These are phyloP conservation scores for Crematogaster levior DNA, from an alignment of 2,888 invertebrate genomes.

Conservation along the genomic window DNA sequence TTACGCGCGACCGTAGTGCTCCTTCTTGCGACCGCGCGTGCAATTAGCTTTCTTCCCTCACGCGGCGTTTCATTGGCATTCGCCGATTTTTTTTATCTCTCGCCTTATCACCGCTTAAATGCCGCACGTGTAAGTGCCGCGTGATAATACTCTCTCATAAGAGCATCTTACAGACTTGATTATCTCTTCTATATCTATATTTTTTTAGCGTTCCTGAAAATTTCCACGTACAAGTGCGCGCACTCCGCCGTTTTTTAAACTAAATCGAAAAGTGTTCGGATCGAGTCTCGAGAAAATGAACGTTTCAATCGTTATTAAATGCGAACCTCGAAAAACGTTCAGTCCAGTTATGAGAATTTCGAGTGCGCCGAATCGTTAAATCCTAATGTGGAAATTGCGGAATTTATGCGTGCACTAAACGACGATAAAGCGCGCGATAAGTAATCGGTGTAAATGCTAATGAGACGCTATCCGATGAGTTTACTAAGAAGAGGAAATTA, in stretches of 20 bases:
- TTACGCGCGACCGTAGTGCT: not conserved
- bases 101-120: constrained; percentile 36
- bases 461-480: constrained; percentile 48
- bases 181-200: not conserved
- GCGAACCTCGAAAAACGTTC: not conserved
- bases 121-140: not conserved
- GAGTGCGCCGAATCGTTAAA: constrained; percentile 11
- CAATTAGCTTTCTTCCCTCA: constrained; percentile 47
- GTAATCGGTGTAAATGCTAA: constrained; percentile 59
- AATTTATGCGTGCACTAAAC: constrained; percentile 40
- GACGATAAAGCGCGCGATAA: constrained; percentile 49
- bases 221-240: not conserved
- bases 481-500: constrained; percentile 41
- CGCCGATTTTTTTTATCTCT: constrained; percentile 33
- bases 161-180: not conserved
- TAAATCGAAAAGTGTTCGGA: not conserved
- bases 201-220: not conserved
- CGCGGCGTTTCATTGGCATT: constrained; percentile 48
- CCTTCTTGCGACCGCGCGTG: constrained; percentile 7
- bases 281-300: not conserved
- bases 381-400: constrained; percentile 4
- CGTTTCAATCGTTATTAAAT: not conserved
- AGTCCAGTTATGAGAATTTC: constrained; percentile 7
- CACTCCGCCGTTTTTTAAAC: not conserved
- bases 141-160: not conserved